These are phyloP conservation scores for Drosophila tropicalis DNA, from an alignment of 1,140 invertebrate genomes.

Conservation along the genomic window DNA sequence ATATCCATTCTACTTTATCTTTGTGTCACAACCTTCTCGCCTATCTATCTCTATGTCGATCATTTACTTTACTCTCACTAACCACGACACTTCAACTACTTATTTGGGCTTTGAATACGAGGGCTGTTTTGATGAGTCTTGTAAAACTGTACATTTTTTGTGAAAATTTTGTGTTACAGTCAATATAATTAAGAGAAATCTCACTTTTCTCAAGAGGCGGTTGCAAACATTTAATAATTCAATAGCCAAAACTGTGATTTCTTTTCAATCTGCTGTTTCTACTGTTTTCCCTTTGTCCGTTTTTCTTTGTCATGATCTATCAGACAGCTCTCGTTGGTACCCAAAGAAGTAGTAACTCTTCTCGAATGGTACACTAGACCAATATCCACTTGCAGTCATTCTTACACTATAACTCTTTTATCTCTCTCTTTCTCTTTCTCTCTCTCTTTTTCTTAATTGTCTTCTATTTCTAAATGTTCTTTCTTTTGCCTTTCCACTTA, in stretches of 20 bases:
- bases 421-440: constrained; percentile 56
- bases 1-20: background rate
- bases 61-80: constrained; percentile 8
- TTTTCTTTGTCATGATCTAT: background rate
- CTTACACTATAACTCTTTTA: constrained; percentile 63
- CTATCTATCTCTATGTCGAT: constrained; percentile 12
- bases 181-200: too few species aligned
- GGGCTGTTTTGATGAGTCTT: background rate
- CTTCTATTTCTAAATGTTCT: constrained; percentile 70
- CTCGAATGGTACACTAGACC: constrained; percentile 53
- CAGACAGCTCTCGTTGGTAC: background rate
- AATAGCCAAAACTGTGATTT: too few species aligned
- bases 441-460: constrained; percentile 64
- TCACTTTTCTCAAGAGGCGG: too few species aligned
- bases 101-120: background rate
- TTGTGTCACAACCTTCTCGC: constrained; percentile 10
- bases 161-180: too few species aligned
- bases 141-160: too few species aligned
- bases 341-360: background rate
- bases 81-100: too few species aligned
- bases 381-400: constrained; percentile 43
- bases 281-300: too few species aligned
- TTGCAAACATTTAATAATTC: too few species aligned
- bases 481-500: constrained; percentile 65
- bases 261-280: too few species aligned